Evolutionary conservation across 2,888 invertebrate species (phyloP), one percentile per base, ranked within the genome.

Genomic region (Oligia strigilis): DNA sequence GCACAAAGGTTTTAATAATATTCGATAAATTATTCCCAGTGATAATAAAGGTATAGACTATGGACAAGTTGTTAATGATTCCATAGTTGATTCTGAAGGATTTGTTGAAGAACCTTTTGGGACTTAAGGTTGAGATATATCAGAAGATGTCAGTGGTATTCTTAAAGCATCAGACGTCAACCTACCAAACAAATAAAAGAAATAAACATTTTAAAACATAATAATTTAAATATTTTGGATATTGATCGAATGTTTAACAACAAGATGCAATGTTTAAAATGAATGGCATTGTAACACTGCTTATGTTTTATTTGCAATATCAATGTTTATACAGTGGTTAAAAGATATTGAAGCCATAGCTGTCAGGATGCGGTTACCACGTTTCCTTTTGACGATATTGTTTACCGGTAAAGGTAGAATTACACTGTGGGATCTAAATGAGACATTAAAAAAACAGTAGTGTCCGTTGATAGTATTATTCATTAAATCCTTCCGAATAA

Each of bases 311-410:
- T 73, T 66, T 43, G 1, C 40, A 60, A 62, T 66, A 36, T 36
- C 0, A n/a, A 17, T 67, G 67, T 73, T 23, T 46, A 29, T n/a
- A n/a, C n/a, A 49, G 4, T 49, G n/a, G 52, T 36, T 29, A 67
- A 55, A 55, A 64, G 36, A 49, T 69, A 80, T 72, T 36, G 85
- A 87, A 85, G 77, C 88, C 88, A 5, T 77, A 65, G 52, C 4
- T 64, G 17, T 55, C 55, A 82, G 88, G 88, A 88, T 86, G 89
- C 14, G 86, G 89, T 89, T 62, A 46, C 62, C 36, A 73, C 75
- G 81, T 80, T 78, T 88, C 88, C 88, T 86, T 72, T 73, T 9
- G 43, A 69, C 49, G 13, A 72, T 82, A 82, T 84, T 46, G 72
- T 80, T 80, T 81, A 89, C 85, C 77, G 72, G 75, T 76, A 66